phyloP scores from a whole-genome alignment of 1,140 invertebrate species.

The Nasonia longicornis region DNA sequence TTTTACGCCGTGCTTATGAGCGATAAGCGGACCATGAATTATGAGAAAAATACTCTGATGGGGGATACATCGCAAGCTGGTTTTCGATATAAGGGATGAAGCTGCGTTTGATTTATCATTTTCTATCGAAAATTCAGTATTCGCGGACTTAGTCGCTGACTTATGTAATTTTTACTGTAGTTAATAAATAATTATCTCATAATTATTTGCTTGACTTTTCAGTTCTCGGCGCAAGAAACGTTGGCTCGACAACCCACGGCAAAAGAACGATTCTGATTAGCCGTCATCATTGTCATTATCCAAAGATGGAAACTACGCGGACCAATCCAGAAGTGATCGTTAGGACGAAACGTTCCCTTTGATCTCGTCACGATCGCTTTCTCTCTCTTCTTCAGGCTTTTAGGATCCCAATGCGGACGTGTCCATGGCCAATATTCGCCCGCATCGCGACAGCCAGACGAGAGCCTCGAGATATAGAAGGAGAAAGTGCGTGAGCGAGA shows the following conservation, averaged over 20 bases:
- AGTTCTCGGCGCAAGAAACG: neutral
- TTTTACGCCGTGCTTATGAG: conserved; percentile 24
- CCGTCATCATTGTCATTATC: neutral
- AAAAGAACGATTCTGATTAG: conserved; percentile 18
- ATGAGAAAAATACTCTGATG: conserved; percentile 24
- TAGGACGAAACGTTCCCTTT: conserved; percentile 51
- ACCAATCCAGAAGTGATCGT: conserved; percentile 19
- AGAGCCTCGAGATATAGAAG: conserved; percentile 51
- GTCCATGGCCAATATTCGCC: conserved; percentile 44
- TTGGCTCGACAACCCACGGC: neutral
- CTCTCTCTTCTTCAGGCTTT: neutral
- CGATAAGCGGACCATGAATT: conserved; percentile 41
- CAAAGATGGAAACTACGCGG: neutral
- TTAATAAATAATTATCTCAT: too few species aligned
- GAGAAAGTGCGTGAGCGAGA: neutral
- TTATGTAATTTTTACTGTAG: too few species aligned
- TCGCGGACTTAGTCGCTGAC: neutral
- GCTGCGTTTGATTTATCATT: neutral
- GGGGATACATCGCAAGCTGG: neutral
- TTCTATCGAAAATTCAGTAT: conserved; percentile 3
- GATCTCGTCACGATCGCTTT: conserved; percentile 55
- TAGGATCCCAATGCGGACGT: neutral
- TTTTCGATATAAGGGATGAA: neutral
- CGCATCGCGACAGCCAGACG: conserved; percentile 51
- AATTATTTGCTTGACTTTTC: too few species aligned